Evolutionary conservation across 2,113 vertebrate species (phyloP).

Genomic region (Psephotus haematonotus): DNA sequence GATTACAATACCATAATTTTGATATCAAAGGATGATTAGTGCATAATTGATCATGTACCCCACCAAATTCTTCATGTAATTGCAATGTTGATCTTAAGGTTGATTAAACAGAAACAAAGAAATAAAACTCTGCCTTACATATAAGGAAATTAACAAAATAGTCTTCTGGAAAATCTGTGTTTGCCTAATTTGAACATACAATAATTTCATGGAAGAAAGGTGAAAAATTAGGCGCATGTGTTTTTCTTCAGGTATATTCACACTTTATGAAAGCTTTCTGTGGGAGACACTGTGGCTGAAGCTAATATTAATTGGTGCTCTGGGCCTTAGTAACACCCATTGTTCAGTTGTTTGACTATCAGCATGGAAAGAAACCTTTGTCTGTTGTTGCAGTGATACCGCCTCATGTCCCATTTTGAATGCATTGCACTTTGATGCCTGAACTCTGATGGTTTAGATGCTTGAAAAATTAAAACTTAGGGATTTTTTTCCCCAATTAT

Average conservation of each 20-base stretch:
- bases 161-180: not conserved
- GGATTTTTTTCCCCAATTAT: not conserved
- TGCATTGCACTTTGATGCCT: not conserved
- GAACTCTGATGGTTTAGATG: not conserved
- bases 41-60: not conserved
- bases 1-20: not conserved
- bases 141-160: not conserved
- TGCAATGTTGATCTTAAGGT: not conserved
- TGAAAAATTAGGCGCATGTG: not conserved
- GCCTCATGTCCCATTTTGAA: not conserved
- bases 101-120: slow-evolving; percentile 8
- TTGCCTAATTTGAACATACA: not conserved
- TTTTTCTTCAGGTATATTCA: not conserved
- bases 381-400: not conserved
- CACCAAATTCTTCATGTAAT: not conserved
- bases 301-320: not conserved
- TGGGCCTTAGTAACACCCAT: not conserved
- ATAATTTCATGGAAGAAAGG: not conserved
- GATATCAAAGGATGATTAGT: not conserved
- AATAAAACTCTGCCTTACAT: not conserved
- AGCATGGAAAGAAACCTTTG: not conserved
- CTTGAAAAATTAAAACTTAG: not conserved
- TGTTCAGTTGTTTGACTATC: not conserved
- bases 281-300: not conserved
- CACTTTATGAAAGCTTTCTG: not conserved